Percentiles rank a stretch among this genome's conserved stretches.
Conservation (phyloP, 1,140 invertebrate species). For the Manduca sexta region DNA sequence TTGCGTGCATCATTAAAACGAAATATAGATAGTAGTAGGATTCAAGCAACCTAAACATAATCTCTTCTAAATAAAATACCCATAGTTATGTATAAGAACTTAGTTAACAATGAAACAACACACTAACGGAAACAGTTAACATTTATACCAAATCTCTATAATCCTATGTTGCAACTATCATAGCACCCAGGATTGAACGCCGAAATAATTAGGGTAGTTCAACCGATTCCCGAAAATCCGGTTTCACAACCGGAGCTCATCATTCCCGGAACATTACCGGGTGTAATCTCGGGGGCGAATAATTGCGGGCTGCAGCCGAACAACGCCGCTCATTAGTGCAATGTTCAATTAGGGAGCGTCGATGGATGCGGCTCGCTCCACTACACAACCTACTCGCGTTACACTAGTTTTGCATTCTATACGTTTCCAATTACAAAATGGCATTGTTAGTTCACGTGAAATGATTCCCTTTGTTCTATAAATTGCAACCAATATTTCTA, state of each 20-base stretch:
- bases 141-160: too few relatives aligned
- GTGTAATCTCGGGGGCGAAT: constrained; percentile 58
- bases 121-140: too few relatives aligned
- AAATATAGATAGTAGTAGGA: too few relatives aligned
- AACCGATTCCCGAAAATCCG: constrained; percentile 35
- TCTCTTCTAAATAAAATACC: too few relatives aligned
- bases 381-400: constrained; percentile 9
- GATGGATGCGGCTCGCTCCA: constrained; percentile 18
- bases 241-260: constrained; percentile 29
- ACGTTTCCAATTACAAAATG: constrained; percentile 4
- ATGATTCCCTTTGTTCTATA: background rate
- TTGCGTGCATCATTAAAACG: too few relatives aligned
- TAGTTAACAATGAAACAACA: too few relatives aligned
- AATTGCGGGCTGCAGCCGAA: constrained; percentile 57
- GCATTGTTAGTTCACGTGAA: background rate
- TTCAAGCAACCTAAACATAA: too few relatives aligned
- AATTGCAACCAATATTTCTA: too few relatives aligned
- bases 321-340: constrained; percentile 62
- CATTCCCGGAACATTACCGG: constrained; percentile 54
- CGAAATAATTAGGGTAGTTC: constrained; percentile 35
- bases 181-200: background rate
- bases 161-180: background rate
- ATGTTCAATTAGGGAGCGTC: constrained; percentile 41
- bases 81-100: too few relatives aligned
- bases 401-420: constrained; percentile 16